These are phyloP conservation scores for Festucalex cinctus DNA, from an alignment of 2,113 vertebrate genomes.

Conservation along the genomic window DNA sequence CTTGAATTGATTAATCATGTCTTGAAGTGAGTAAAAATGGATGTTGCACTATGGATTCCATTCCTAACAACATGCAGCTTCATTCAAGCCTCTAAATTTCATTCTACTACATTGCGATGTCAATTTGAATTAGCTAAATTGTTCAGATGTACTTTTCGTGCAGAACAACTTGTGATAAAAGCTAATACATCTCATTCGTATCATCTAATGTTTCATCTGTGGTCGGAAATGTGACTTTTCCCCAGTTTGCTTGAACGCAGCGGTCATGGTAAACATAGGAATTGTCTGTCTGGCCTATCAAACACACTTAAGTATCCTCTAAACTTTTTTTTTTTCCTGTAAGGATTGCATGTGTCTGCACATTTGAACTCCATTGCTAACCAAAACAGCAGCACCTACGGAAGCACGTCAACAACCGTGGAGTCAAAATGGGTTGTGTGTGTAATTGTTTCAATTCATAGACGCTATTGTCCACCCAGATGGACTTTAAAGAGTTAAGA, in stretches of 20 bases:
- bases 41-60: not conserved
- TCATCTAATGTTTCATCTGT: not conserved
- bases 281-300: not conserved
- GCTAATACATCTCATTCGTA: not conserved
- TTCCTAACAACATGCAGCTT: not conserved
- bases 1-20: not conserved
- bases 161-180: not conserved
- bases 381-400: not conserved
- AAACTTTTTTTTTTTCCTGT: not conserved
- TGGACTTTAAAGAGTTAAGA: not conserved
- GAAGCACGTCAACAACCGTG: not conserved
- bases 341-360: not conserved
- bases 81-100: not conserved
- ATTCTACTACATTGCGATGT: no score
- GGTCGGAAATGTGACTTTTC: not conserved
- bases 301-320: not conserved
- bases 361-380: not conserved
- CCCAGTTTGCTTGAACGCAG: slow-evolving; percentile 3
- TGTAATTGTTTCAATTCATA: not conserved
- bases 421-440: not conserved
- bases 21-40: not conserved
- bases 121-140: no score
- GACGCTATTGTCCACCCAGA: not conserved
- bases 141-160: no score
- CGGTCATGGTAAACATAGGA: not conserved